Base-by-base conservation (phyloP, 2,888 invertebrate species). In the Pristionchus japonicus region DNA sequence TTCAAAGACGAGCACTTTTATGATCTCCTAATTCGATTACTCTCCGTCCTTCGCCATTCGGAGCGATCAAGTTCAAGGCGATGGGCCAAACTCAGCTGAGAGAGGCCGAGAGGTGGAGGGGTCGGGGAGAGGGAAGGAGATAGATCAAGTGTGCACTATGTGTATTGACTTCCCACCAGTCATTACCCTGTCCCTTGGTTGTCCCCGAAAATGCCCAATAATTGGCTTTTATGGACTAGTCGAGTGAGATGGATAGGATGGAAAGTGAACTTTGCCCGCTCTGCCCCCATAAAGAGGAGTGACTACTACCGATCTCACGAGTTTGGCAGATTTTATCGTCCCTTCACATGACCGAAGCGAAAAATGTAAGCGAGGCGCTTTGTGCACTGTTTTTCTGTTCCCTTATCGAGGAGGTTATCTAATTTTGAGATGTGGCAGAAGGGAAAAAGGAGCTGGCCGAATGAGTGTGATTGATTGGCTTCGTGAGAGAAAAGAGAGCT, bases 21-120 rank as follows among this genome's bases (percentile, higher is more conserved):
- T 77, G 77, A 77, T 77, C 77, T 47, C 40, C 77, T 77, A 77
- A 77, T 77, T 77, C 77, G 77, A 77, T 77, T 77, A 77, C 77
- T 17, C 43, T 43, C 43, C 27, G 77, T 77, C 77, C 77, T 77
- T 77, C 77, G 43, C 77, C 43, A 77, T 74, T 74, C 74, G 11
- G 43, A 43, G 70, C 4, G 74, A 40, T 74, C n/a, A 77, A 47
- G 77, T 77, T 77, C 77, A 77, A 47, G 77, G 77, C 37, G 43
- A 77, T 15, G 37, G 11, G 47, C 23, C 40, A 43, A 31, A 27
- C 77, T 77, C 77, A 77, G 77, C 77, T 77, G 77, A 77, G 77
- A 77, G 43, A 20, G 57, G n/a, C 57, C n/a, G 57, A 23, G 57
- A 57, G 57, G 52, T 20, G 52, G 34, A 67, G 15, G 31, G 34